Evolutionary conservation across 2,888 invertebrate genomes (phyloP), one percentile per base, ranked within the genome.

Genomic region (Pristionchus mayeri): DNA sequence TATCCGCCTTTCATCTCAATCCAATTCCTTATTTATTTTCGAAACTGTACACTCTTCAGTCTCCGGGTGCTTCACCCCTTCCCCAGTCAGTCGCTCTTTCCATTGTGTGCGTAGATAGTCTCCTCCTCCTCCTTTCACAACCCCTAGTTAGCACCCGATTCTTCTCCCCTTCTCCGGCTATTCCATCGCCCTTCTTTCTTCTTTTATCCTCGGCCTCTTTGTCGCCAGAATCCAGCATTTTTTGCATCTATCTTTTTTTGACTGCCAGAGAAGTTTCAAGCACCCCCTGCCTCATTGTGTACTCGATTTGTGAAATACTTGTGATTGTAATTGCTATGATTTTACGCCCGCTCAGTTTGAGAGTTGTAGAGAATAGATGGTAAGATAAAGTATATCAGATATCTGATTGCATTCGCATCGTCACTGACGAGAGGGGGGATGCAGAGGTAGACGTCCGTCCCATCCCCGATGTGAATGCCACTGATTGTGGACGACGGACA

Each of bases 91-190:
- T 44, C 18, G 37, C 67, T 63, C 63, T 34, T 34, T 34, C 30
- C 21, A 24, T 71, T 71, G 71, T 63, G 63, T n/a, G 24, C 24
- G 63, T 63, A 63, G 63, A 40, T 71, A 71, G 71, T 13, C 54
- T 71, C 40, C n/a, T n/a, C n/a, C n/a, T n/a, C n/a, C n/a, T 21
- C 40, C 44, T 71, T 71, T 71, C 37, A 40, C n/a, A 18, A 18
- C 71, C 40, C 71, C 71, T 71, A 71, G 71, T 71, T 71, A 71
- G 71, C 40, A n/a, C 40, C 40, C 71, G 71, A 71, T 71, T 71
- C 71, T 71, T 71, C 71, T 24, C 30, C 44, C 54, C n/a, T 4
- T 18, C n/a, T 54, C 54, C 54, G 7, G 13, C 54, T n/a, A 40
- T n/a, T 40, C 67, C 67, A 40, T 1, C n/a, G 2, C 40, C 11